Conservation (phyloP, 2,113 vertebrate species). For the Collichthys lucidus region DNA sequence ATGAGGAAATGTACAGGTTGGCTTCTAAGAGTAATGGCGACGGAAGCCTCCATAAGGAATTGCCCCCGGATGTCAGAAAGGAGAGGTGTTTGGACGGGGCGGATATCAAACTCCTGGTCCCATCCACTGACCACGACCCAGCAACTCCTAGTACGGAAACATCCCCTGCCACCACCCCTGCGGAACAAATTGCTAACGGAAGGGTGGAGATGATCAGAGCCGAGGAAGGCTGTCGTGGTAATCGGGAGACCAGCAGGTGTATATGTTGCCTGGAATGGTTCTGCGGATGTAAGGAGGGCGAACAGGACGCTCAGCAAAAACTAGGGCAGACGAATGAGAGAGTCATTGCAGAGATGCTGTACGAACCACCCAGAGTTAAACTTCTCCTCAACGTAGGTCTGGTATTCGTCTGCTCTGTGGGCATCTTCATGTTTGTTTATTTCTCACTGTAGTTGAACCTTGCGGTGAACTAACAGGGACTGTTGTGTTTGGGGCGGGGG, state of each 20-base stretch:
- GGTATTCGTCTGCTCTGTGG: conserved; percentile 90
- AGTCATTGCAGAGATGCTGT: conserved; percentile 90
- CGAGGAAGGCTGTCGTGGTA: conserved; percentile 74
- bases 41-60: conserved; percentile 78
- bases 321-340: conserved; percentile 83
- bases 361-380: conserved; percentile 91
- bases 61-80: conserved; percentile 88
- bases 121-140: conserved; percentile 83
- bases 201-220: conserved; percentile 84
- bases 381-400: conserved; percentile 90
- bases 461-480: conserved; percentile 39
- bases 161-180: conserved; percentile 88
- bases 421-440: conserved; percentile 97
- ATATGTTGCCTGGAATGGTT: conserved; percentile 89
- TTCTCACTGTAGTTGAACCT: conserved; percentile 89
- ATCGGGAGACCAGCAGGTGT: conserved; percentile 71
- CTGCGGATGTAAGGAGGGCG: conserved; percentile 87
- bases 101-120: conserved; percentile 89
- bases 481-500: not conserved
- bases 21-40: conserved; percentile 84
- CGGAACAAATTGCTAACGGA: conserved; percentile 87
- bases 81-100: conserved; percentile 87
- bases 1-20: conserved; percentile 83
- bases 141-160: conserved; percentile 87
- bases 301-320: conserved; percentile 81